Evolutionary conservation across 2,888 invertebrate genomes (phyloP).

Genomic region (Phragmatobia fuliginosa): DNA sequence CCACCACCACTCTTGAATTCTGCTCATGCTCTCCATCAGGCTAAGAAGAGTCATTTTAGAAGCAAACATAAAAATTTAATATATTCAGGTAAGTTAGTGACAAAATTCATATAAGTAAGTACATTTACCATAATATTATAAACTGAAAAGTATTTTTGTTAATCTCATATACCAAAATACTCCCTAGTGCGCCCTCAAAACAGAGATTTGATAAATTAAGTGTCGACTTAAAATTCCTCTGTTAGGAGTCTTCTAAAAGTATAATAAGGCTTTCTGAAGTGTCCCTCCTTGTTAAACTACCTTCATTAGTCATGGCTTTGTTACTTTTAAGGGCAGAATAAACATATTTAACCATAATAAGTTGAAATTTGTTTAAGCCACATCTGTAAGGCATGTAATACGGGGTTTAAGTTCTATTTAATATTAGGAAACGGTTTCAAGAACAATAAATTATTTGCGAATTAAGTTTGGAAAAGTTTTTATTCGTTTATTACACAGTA

Average conservation of each 20-base stretch:
- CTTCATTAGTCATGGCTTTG: slow-evolving; percentile 69
- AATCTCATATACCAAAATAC: slow-evolving; percentile 8
- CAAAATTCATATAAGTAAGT: not conserved
- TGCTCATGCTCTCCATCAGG: no score
- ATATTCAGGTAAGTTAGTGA: not conserved
- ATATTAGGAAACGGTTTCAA: not conserved
- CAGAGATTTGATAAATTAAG: slow-evolving; percentile 58
- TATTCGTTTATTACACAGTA: not conserved
- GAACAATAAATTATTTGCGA: not conserved
- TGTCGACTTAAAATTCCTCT: slow-evolving; percentile 57
- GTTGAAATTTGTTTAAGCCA: slow-evolving; percentile 27
- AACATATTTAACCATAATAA: slow-evolving; percentile 32
- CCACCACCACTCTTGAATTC: no score
- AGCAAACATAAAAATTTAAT: no score
- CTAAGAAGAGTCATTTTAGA: no score
- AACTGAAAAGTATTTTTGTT: slow-evolving; percentile 12
- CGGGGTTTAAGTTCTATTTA: not conserved
- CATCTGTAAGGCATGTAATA: slow-evolving; percentile 1
- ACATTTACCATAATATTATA: slow-evolving; percentile 3
- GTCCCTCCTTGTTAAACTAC: slow-evolving; percentile 63
- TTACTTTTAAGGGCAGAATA: slow-evolving; percentile 56
- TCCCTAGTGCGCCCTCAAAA: not conserved
- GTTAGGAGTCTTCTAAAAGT: slow-evolving; percentile 63
- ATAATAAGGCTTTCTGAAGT: slow-evolving; percentile 63
- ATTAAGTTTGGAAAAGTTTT: not conserved